Evolutionary conservation across 2,888 invertebrate genomes (phyloP).

Genomic region (Hesperia comma): DNA sequence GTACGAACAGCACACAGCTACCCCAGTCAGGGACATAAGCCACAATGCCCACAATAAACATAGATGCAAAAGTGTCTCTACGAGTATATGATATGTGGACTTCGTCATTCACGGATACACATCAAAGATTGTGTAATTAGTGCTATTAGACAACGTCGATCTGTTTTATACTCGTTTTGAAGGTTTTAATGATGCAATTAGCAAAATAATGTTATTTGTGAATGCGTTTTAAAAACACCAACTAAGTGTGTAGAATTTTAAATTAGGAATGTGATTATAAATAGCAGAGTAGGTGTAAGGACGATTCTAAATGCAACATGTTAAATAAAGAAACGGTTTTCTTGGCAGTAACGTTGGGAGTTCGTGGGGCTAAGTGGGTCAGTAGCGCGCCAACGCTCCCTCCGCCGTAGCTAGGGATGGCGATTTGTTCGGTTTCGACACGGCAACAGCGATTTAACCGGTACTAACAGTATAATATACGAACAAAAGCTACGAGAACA

Average conservation of each 20-base stretch:
- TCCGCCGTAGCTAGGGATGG: constrained; percentile 41
- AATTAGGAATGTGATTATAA: background rate
- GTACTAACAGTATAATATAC: background rate
- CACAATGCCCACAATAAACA: constrained; percentile 20
- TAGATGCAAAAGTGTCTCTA: constrained; percentile 11
- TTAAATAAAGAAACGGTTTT: constrained; percentile 23
- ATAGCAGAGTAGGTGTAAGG: background rate
- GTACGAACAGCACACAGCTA: constrained; percentile 49
- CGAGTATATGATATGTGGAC: constrained; percentile 14
- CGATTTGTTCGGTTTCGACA: constrained; percentile 43
- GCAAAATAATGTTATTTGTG: background rate
- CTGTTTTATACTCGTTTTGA: no score
- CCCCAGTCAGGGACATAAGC: constrained; percentile 42
- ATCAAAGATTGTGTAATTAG: constrained; percentile 3
- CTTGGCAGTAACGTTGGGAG: constrained; percentile 32
- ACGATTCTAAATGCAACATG: constrained; percentile 9
- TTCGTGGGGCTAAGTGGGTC: constrained; percentile 68
- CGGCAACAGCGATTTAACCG: constrained; percentile 9
- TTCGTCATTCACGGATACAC: constrained; percentile 19
- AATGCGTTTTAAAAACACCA: background rate
- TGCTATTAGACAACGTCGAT: background rate
- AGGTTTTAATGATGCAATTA: no score
- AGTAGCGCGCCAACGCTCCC: constrained; percentile 67
- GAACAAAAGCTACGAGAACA: background rate
- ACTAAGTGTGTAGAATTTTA: background rate